Conservation (phyloP, 2,888 invertebrate species). For the Chelonus formosanus region DNA sequence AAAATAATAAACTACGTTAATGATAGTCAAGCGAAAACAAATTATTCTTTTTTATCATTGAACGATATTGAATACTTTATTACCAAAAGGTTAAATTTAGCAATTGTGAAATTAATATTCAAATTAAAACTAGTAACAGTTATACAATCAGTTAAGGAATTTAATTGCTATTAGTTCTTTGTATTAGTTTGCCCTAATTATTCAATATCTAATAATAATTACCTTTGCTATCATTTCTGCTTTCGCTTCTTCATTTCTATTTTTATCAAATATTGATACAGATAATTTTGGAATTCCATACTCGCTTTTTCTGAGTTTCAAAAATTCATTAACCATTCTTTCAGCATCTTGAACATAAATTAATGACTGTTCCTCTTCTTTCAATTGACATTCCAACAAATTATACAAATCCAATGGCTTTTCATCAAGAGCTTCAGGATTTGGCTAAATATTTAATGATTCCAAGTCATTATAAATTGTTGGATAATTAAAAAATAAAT, state of each 20-base stretch:
- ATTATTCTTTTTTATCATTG: no score
- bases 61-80: no score
- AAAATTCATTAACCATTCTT: slow-evolving; percentile 65
- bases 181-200: background rate
- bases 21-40: no score
- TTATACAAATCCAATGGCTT: slow-evolving; percentile 74
- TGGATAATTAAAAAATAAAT: background rate
- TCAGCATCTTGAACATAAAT: slow-evolving; percentile 69
- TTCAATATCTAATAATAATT: slow-evolving; percentile 23
- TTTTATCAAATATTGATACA: slow-evolving; percentile 68
- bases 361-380: slow-evolving; percentile 70
- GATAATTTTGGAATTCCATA: slow-evolving; percentile 66
- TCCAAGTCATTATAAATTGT: no score
- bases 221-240: slow-evolving; percentile 68
- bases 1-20: no score
- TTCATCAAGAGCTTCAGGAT: slow-evolving; percentile 70
- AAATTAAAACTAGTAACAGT: no score
- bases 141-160: no score
- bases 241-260: slow-evolving; percentile 68
- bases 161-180: no score
- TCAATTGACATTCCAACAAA: slow-evolving; percentile 71
- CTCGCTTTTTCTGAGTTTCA: slow-evolving; percentile 66
- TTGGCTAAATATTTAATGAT: slow-evolving; percentile 66
- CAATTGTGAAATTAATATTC: no score
- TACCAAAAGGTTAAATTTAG: no score